These are phyloP conservation scores for Camponotus pennsylvanicus DNA, from an alignment of 1,140 invertebrate genomes.

Conservation along the genomic window DNA sequence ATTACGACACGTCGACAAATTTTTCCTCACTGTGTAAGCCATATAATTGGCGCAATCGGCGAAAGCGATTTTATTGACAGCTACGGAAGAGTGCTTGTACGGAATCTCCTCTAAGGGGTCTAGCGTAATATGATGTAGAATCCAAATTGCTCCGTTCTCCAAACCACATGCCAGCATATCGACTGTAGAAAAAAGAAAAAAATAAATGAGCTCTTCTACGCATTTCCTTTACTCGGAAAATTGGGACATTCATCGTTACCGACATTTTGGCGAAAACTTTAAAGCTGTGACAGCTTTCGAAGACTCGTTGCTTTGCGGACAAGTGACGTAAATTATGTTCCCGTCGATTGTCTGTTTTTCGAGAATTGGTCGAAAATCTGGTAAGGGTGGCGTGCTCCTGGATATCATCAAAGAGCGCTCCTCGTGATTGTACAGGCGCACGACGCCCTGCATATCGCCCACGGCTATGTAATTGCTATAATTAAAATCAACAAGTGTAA, in stretches of 20 bases:
- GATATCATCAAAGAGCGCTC: constrained; percentile 45
- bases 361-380: constrained; percentile 60
- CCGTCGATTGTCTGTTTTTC: constrained; percentile 46
- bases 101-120: constrained; percentile 83
- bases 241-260: neutral
- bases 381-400: constrained; percentile 57
- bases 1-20: too few relatives aligned
- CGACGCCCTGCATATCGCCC: constrained; percentile 58
- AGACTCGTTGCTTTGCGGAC: constrained; percentile 51
- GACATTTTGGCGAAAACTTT: constrained; percentile 71
- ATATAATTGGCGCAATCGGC: constrained; percentile 85
- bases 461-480: constrained; percentile 71
- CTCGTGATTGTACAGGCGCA: constrained; percentile 71
- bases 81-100: constrained; percentile 82
- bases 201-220: constrained; percentile 4
- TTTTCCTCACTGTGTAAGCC: constrained; percentile 86
- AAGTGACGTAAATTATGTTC: constrained; percentile 70
- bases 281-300: constrained; percentile 61
- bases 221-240: neutral
- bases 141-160: constrained; percentile 86
- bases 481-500: neutral
- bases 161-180: constrained; percentile 83
- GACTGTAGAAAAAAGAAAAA: constrained; percentile 39
- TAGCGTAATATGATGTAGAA: constrained; percentile 86
- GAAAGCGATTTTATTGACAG: constrained; percentile 86